Percentiles rank a stretch among this genome's conserved stretches.
Conservation (phyloP, 2,113 vertebrate genomes). For the Glaucidium brasilianum region DNA sequence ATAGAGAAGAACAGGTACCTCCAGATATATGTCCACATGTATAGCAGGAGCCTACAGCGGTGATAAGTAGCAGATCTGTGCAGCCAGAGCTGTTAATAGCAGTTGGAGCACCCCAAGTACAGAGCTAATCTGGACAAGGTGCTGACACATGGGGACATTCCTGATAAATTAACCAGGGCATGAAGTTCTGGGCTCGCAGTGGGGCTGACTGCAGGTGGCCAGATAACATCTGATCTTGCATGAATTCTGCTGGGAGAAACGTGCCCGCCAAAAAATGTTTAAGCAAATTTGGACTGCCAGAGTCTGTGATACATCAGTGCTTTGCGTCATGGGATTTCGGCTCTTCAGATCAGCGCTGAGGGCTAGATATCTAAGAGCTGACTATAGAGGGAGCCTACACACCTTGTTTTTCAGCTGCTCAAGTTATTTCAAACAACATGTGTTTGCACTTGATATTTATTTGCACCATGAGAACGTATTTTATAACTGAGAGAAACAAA, state of each 20-base stretch:
- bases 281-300: not conserved
- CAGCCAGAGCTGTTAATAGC: not conserved
- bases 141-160: not conserved
- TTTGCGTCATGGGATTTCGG: not conserved
- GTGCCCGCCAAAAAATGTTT: not conserved
- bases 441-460: not conserved
- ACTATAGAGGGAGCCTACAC: conserved; percentile 33
- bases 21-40: not conserved
- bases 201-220: not conserved
- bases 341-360: not conserved
- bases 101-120: not conserved
- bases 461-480: not conserved
- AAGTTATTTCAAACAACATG: not conserved
- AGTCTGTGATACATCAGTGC: not conserved
- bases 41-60: not conserved
- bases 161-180: not conserved
- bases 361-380: not conserved
- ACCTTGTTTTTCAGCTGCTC: not conserved
- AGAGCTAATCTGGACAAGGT: not conserved
- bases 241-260: not conserved
- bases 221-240: fast-evolving
- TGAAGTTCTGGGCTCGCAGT: not conserved
- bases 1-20: not conserved
- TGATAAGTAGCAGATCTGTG: not conserved
- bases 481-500: not conserved